Evolutionary conservation across 2,888 invertebrate species (phyloP).

Genomic region (Catocala fraxini): DNA sequence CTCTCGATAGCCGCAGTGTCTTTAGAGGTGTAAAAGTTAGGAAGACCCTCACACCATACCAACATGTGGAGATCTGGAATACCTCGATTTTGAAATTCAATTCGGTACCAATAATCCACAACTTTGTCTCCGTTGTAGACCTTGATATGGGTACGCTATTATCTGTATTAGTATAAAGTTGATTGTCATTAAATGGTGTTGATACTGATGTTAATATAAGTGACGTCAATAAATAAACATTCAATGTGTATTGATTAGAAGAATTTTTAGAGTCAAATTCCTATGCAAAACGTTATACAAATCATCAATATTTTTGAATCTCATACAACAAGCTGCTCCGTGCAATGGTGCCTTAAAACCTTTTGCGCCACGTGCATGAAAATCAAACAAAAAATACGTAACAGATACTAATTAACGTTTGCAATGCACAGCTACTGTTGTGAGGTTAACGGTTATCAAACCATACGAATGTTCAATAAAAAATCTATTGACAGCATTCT

Average conservation of each 20-base stretch:
- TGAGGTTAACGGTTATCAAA: background rate
- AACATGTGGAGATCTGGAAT: background rate
- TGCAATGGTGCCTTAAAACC: background rate
- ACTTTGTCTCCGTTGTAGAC: background rate
- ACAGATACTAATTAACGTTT: background rate
- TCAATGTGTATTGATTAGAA: too few species aligned
- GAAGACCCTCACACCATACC: background rate
- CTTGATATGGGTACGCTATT: too few species aligned
- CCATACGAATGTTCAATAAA: background rate
- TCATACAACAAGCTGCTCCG: background rate
- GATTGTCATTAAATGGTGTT: too few species aligned
- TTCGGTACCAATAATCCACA: background rate
- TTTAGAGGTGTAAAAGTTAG: conserved; percentile 1
- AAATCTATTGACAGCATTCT: too few species aligned
- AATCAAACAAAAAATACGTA: background rate
- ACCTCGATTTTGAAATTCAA: background rate
- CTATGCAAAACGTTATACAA: background rate
- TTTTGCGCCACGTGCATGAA: background rate
- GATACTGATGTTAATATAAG: too few species aligned
- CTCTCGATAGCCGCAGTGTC: background rate
- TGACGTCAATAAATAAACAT: too few species aligned
- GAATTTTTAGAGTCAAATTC: background rate
- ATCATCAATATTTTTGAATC: background rate
- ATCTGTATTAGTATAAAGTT: too few species aligned
- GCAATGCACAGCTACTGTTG: background rate